Evolutionary conservation across 2,113 vertebrate species (phyloP), one percentile per base, ranked within the genome.

Genomic region (Mormoops blainvillei): DNA sequence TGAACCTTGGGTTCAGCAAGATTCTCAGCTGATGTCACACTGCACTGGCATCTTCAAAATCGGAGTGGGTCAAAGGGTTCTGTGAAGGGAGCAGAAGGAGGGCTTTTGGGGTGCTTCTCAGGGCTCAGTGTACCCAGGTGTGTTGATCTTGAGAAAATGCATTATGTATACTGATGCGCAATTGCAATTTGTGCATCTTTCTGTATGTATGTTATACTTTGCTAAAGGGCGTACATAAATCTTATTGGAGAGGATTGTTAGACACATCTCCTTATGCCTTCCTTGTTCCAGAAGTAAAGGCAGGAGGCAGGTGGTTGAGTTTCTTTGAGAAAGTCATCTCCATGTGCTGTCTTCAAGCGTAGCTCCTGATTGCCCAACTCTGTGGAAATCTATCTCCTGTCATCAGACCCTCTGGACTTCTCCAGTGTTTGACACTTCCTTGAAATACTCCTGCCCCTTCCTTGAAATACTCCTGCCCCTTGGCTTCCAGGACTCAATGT

Each of bases 291-390:
- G 33, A 58, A 24, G 31, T 8, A 24, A 50, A 80, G 73, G 63
- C 56, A 65, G 74, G 50, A 61, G 71, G 14, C 52, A 48, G 52
- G 48, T 52, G 52, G 36, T 52, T 48, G 73, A 15, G 24, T 73
- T 73, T 73, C 71, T 92, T 63, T 89, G 11, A 80, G 84, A 43
- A 41, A 56, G 33, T 70, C 71, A 50, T 61, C 38, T 61, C n/a
- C 2, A 5, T 56, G 26, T 87, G 26, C 22, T 85, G 5, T 85
- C n/a, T 84, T 45, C 10, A 45, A 33, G 10, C 38, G 20, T 50
- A 65, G 36, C 16, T 58, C 61, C 65, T 56, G 41, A 41, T 9
- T 0, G 0, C 38, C 26, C 54, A 13, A 6, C 33, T 63, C 48
- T 54, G 15, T 31, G 6, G 14, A 41, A 78, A 61, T 31, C 14